Evolutionary conservation across 2,888 invertebrate genomes (phyloP).

Genomic region (Punctoribates punctum): DNA sequence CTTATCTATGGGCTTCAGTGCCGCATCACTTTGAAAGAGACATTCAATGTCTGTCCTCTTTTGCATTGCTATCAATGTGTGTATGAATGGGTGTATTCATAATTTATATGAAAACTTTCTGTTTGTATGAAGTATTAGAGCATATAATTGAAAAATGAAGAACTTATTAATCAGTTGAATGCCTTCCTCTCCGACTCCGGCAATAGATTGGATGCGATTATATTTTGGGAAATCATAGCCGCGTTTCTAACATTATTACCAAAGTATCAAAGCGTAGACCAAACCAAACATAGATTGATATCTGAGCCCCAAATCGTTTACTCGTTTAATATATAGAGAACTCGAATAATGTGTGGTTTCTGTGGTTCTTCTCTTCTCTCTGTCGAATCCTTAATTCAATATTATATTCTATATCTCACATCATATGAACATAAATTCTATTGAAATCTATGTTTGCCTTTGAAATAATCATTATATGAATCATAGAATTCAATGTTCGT

Average conservation of each 20-base stretch:
- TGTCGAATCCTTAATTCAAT: no score
- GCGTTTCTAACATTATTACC: constrained; percentile 12
- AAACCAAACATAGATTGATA: not conserved
- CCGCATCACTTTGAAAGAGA: no score
- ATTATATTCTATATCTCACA: no score
- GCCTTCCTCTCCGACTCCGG: not conserved
- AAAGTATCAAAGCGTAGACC: constrained; percentile 11
- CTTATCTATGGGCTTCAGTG: no score
- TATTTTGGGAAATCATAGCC: constrained; percentile 3
- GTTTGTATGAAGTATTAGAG: not conserved
- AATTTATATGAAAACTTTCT: not conserved
- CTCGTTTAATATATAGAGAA: not conserved
- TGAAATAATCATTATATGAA: no score
- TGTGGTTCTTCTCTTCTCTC: no score
- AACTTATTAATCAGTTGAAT: constrained; percentile 21
- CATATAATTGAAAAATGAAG: constrained; percentile 4
- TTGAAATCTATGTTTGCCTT: no score
- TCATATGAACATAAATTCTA: no score
- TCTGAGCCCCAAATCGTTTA: not conserved
- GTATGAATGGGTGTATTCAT: not conserved
- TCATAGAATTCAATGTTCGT: no score
- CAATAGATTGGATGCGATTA: not conserved
- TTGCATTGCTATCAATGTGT: not conserved
- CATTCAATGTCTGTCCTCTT: no score
- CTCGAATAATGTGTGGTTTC: not conserved